Evolutionary conservation across 35 echinoderm and acorn worm species (phyloP), one percentile per base, ranked within the genome.

Genomic region (Amphiura filiformis): DNA sequence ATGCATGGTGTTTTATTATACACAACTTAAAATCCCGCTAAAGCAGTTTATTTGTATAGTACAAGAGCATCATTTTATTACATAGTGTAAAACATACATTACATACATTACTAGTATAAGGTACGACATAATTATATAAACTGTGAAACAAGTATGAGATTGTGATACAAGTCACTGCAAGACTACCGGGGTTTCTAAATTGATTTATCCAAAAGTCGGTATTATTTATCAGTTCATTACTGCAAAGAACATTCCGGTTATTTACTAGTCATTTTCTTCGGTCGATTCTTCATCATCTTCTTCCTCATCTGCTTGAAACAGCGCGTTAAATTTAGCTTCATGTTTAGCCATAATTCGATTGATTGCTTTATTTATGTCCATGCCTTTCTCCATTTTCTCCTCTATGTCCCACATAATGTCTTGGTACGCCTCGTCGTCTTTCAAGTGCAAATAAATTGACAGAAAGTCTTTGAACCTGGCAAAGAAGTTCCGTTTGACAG

Each of bases 1-100:
- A 70, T n/a, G 61, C 61, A 70, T n/a, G 28, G 61, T 70, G 61
- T 70, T 70, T 70, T 70, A 70, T 70, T 70, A 30, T 70, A 70
- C 26, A 70, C 28, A n/a, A n/a, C n/a, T n/a, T n/a, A n/a, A 70
- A 70, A 18, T 70, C 28, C 61, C 15, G 26, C 1, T 26, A n/a
- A 70, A 13, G 15, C n/a, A n/a, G n/a, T n/a, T 70, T 70, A 4
- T 13, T 70, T 3, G 28, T 30, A 70, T 70, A 70, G n/a, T 26
- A 30, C 15, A 70, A 26, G 26, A 5, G 2, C 26, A 70, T 30
- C n/a, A n/a, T 70, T 70, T 13, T 23, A 70, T 70, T 70, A 70
- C 28, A n/a, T 70, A 70, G 41, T 47, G 17, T 47, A 47, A 4
- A 4, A 70, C 26, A 70, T 11, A 70, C 26, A 70, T n/a, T 15